These are phyloP conservation scores for Mobula hypostoma DNA, from an alignment of 2,113 vertebrate species.

Conservation along the genomic window DNA sequence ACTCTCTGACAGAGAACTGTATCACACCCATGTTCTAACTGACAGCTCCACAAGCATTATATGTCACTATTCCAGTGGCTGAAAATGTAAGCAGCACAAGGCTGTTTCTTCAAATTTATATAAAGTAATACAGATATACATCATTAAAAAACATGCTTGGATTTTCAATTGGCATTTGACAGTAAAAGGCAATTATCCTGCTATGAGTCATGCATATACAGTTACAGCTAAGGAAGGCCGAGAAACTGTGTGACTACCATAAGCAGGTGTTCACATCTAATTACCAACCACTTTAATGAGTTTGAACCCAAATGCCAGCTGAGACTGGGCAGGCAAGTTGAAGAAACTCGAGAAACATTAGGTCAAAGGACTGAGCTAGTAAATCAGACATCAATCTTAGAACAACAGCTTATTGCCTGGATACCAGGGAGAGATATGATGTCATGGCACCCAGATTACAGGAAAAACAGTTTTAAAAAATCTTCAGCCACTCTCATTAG, in stretches of 20 bases:
- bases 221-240: not conserved
- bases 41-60: not conserved
- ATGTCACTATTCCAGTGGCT: not conserved
- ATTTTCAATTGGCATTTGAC: no score
- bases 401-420: slow-evolving; percentile 12
- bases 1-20: not conserved
- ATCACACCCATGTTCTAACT: not conserved
- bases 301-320: not conserved
- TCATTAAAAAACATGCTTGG: no score
- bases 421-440: not conserved
- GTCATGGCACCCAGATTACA: not conserved
- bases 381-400: not conserved
- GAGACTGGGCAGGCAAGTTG: not conserved
- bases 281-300: not conserved
- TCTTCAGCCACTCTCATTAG: not conserved
- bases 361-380: not conserved
- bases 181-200: not conserved
- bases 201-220: not conserved
- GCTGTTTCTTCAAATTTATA: not conserved
- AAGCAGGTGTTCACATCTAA: slow-evolving; percentile 13
- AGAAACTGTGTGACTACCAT: not conserved
- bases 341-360: not conserved
- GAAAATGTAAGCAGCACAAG: not conserved
- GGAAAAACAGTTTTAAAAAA: not conserved
- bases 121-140: not conserved